Evolutionary conservation across 2,888 invertebrate species (phyloP).

Genomic region (Amiota communis): DNA sequence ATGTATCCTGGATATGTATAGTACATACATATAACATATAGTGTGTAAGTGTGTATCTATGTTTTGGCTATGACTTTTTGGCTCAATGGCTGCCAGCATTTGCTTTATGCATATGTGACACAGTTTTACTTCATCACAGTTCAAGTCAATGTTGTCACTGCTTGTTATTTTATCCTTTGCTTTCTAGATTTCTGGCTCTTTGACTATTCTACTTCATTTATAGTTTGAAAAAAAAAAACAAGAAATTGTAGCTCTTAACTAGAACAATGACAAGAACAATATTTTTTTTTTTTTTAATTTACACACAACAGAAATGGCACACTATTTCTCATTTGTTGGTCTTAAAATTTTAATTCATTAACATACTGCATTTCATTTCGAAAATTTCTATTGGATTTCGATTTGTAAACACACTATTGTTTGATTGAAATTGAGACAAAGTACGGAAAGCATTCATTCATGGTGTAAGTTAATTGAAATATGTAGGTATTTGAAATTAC

Average conservation of each 20-base stretch:
- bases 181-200: neutral
- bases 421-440: neutral
- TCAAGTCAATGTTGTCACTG: neutral
- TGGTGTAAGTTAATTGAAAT: neutral
- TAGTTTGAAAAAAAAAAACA: neutral
- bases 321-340: conserved; percentile 42
- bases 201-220: conserved; percentile 29
- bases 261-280: conserved; percentile 53
- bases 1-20: neutral
- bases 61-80: conserved; percentile 37
- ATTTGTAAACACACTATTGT: conserved; percentile 19
- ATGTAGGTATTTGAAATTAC: too few species aligned
- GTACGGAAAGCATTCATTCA: conserved; percentile 38
- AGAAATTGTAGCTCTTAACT: conserved; percentile 49
- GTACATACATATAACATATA: neutral
- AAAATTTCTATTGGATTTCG: conserved; percentile 18
- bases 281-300: conserved; percentile 52
- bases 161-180: conserved; percentile 36
- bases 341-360: conserved; percentile 51
- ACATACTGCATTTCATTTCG: conserved; percentile 19
- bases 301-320: conserved; percentile 48
- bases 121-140: conserved; percentile 30
- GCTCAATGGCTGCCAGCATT: conserved; percentile 32
- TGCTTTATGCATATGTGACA: conserved; percentile 42
- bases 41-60: conserved; percentile 1